Base-by-base conservation (phyloP, 2,888 invertebrate genomes). In the Dilophus febrilis region DNA sequence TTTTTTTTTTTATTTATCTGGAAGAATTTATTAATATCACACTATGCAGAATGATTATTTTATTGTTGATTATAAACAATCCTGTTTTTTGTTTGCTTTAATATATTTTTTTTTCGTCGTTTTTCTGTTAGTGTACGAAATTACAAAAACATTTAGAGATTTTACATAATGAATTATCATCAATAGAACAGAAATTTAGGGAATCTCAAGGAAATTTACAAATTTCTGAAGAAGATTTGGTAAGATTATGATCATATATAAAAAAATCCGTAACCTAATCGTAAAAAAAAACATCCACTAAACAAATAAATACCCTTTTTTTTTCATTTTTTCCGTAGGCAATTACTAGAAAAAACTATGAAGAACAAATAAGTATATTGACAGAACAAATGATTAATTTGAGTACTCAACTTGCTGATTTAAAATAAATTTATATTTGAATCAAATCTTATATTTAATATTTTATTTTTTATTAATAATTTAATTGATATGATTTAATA, bases 341-440 rank as follows among this genome's bases (percentile, higher is more conserved):
- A 38, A 61, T 73, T 2, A 74, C 72, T 13, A 67, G 72, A 1
- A 64, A 66, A 47, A 79, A 78, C 58, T 80, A 79, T 54, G 73
- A 73, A 50, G 66, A 73, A 45, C 73, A 74, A 57, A 69, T 74
- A 57, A 68, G 66, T 1, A 69, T 72, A 32, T 59, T 74, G 28
- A 71, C 72, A 5, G 74, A 74, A 47, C 74, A 74, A 59, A 67
- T 73, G 42, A 73, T 72, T 28, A 70, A 64, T 35, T 62, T 70
- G 68, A 88, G 67, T 62, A 91, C 91, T 50, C 88, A 86, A 64
- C 71, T 94, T 37, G 76, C 90, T 39, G 57, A 57, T 37, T 55
- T 55, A 49, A 61, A 61, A 52, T 61, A 52, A 49, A 44, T 17
- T 17, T 18, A n/a, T 19, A 12, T 17, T 18, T 19, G 8, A 19